phyloP scores from a whole-genome alignment of 2,888 invertebrate species.

The Phyto melanocephala region DNA sequence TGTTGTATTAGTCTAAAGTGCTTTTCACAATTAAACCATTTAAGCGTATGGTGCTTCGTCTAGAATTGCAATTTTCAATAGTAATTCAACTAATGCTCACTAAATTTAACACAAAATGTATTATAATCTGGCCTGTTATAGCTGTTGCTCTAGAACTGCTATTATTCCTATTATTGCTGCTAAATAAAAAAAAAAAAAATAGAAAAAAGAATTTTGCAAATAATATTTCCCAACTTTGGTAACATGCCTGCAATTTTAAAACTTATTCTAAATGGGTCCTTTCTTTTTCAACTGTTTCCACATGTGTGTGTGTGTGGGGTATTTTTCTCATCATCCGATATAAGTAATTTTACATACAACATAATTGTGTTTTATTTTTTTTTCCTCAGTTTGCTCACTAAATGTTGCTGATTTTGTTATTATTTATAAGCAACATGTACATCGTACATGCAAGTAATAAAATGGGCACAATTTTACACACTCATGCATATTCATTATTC shows the following conservation, averaged over 20 bases:
- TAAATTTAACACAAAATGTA: constrained; percentile 27
- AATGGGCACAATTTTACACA: background rate
- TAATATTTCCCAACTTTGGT: constrained; percentile 3
- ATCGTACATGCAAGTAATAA: background rate
- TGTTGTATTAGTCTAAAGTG: constrained; percentile 27
- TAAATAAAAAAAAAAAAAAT: background rate
- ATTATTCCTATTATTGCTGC: background rate
- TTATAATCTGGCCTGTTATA: background rate
- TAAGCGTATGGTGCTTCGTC: background rate
- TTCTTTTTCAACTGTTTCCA: background rate
- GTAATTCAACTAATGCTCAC: constrained; percentile 16
- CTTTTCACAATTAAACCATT: constrained; percentile 46
- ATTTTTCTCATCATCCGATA: too few species aligned
- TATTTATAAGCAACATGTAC: background rate
- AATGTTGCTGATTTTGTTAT: background rate
- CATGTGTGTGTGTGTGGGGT: too few species aligned
- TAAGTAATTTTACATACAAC: background rate
- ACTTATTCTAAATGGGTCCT: background rate
- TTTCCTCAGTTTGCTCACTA: background rate
- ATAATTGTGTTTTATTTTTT: background rate
- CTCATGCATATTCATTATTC: constrained; percentile 5
- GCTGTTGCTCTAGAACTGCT: background rate
- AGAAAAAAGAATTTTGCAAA: background rate
- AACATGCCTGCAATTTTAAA: background rate
- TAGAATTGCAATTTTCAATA: background rate